These are phyloP conservation scores for Poicephalus meyeri DNA, from an alignment of 2,113 vertebrate genomes.

Conservation along the genomic window DNA sequence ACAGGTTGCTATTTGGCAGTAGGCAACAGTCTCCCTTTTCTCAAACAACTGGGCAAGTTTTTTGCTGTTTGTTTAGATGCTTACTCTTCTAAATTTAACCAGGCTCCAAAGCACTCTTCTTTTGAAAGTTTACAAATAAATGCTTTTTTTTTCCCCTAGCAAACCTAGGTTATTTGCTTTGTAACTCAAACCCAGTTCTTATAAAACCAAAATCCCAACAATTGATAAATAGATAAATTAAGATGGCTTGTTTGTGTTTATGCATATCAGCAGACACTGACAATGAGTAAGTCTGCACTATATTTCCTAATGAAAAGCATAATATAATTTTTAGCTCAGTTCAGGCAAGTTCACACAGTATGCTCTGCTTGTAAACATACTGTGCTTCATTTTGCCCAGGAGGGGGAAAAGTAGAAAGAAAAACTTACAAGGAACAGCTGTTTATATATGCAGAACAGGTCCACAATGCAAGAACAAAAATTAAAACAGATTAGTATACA, in stretches of 20 bases:
- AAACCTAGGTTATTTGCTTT: background rate
- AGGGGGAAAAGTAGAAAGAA: background rate
- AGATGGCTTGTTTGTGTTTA: background rate
- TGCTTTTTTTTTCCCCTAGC: background rate
- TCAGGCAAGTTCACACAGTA: background rate
- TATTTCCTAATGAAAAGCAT: background rate
- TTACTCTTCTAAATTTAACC: background rate
- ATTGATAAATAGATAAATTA: background rate
- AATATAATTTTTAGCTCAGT: background rate
- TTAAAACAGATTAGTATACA: constrained; percentile 71
- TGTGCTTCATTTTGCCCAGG: background rate
- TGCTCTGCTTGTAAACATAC: background rate
- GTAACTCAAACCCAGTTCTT: background rate
- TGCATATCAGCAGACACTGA: background rate
- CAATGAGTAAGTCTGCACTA: background rate
- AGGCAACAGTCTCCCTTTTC: background rate
- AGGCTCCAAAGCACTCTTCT: background rate
- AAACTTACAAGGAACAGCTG: constrained; percentile 77
- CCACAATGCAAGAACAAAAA: constrained; percentile 68
- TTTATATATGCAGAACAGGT: constrained; percentile 60
- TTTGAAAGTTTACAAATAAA: background rate
- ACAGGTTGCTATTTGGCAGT: background rate
- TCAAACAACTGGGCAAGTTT: background rate
- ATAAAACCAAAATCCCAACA: background rate
- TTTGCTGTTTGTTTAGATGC: background rate